These are phyloP conservation scores for Hippocampus comes DNA, from an alignment of 2,113 vertebrate species.

Conservation along the genomic window DNA sequence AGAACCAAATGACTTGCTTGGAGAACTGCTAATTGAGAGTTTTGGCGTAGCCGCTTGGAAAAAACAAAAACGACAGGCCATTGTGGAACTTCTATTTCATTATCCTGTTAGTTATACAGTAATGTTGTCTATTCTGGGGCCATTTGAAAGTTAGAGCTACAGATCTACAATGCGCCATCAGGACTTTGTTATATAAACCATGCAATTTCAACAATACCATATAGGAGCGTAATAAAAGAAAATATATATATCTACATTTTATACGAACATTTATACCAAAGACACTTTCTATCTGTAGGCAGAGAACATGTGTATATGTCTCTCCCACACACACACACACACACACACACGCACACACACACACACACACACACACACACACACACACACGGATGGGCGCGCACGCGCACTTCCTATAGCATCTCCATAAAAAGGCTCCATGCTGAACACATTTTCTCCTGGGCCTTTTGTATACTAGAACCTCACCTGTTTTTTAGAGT, in stretches of 20 bases:
- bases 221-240: neutral
- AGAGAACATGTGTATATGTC: constrained; percentile 33
- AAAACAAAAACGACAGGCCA: too few species aligned
- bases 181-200: neutral
- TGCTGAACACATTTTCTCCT: constrained; percentile 58
- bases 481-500: constrained; percentile 73
- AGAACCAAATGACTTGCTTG: too few species aligned
- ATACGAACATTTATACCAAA: constrained; percentile 26
- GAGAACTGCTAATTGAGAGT: too few species aligned
- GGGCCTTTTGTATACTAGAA: constrained; percentile 67
- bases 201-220: neutral
- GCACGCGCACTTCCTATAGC: constrained; percentile 15
- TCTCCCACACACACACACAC: constrained; percentile 16
- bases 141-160: too few species aligned
- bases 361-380: constrained; percentile 16
- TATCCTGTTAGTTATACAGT: too few species aligned
- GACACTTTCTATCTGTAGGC: constrained; percentile 18
- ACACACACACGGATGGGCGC: too few species aligned
- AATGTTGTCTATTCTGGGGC: too few species aligned
- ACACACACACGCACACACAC: too few species aligned
- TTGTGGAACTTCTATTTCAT: too few species aligned
- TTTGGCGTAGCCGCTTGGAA: too few species aligned
- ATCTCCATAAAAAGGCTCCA: constrained; percentile 55
- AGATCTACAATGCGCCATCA: neutral
- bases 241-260: neutral